These are phyloP conservation scores for Ailurus styani DNA, from an alignment of 2,113 vertebrate genomes.

Conservation along the genomic window DNA sequence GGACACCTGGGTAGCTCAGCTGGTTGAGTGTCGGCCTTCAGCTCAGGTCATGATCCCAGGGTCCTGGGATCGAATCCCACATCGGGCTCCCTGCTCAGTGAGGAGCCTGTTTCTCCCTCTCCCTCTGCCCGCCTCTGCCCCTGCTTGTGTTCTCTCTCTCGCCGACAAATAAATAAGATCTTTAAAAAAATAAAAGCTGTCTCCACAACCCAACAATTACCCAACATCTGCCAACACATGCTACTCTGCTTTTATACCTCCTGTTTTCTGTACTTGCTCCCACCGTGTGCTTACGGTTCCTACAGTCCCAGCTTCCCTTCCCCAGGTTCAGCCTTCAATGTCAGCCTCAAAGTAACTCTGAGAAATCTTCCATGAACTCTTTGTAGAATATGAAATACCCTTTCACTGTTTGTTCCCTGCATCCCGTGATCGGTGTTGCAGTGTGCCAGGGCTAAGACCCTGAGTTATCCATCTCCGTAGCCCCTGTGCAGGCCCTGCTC, in stretches of 20 bases:
- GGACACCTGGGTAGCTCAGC: not conserved
- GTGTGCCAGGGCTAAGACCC: not conserved
- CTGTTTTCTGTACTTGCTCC: not conserved
- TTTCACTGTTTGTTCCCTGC: not conserved
- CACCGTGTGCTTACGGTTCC: not conserved
- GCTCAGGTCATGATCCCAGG: not conserved
- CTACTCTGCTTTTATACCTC: not conserved
- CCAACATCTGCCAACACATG: not conserved
- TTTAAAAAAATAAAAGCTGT: not conserved
- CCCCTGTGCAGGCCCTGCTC: not conserved
- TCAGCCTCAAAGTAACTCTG: not conserved
- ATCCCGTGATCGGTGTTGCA: not conserved
- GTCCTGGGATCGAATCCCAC: not conserved
- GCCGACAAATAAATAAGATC: not conserved
- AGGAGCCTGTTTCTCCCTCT: not conserved
- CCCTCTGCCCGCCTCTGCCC: not conserved
- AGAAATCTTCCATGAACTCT: not conserved
- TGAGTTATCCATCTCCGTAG: not conserved
- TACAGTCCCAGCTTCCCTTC: not conserved
- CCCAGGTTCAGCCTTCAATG: not conserved
- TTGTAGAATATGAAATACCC: not conserved
- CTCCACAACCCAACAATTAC: not conserved
- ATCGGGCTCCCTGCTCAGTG: not conserved
- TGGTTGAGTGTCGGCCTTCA: not conserved
- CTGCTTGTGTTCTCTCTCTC: not conserved